phyloP scores from a whole-genome alignment of 2,888 invertebrate species.

The Thalpophila matura region DNA sequence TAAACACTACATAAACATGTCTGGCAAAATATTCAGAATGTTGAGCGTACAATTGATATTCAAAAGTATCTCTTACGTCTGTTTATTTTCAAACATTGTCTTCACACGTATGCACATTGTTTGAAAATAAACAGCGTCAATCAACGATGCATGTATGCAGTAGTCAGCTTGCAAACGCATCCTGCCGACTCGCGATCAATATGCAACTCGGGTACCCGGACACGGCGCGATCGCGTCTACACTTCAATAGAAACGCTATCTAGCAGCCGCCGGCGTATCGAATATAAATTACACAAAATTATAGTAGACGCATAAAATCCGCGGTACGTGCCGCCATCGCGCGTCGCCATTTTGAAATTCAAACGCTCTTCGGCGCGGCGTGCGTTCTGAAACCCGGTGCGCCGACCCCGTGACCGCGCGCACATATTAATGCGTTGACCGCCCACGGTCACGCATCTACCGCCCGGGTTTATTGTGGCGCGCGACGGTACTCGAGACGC shows the following conservation, averaged over 20 bases:
- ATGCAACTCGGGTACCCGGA: conserved; percentile 82
- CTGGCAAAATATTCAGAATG: conserved; percentile 50
- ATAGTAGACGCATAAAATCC: conserved; percentile 82
- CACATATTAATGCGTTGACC: conserved; percentile 88
- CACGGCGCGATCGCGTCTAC: conserved; percentile 77
- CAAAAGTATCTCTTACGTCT: conserved; percentile 66
- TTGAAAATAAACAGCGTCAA: conserved; percentile 73
- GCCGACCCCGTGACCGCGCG: conserved; percentile 88
- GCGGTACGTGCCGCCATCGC: conserved; percentile 72
- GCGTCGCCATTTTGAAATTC: conserved; percentile 78
- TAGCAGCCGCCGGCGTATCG: conserved; percentile 83
- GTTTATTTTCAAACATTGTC: conserved; percentile 73
- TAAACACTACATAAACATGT: conserved; percentile 47
- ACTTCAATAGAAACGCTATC: conserved; percentile 86
- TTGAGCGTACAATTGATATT: conserved; percentile 66
- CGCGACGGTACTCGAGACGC: conserved; percentile 58
- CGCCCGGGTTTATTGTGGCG: conserved; percentile 75
- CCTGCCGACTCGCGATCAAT: conserved; percentile 79
- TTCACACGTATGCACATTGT: conserved; percentile 69
- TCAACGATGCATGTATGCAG: conserved; percentile 75
- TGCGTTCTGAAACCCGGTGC: conserved; percentile 78
- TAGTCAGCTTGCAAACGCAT: conserved; percentile 75
- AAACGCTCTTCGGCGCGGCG: conserved; percentile 68
- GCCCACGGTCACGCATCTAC: conserved; percentile 83
- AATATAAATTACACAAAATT: conserved; percentile 89